Evolutionary conservation across 2,888 invertebrate species (phyloP).

Genomic region (Argyresthia albistria): DNA sequence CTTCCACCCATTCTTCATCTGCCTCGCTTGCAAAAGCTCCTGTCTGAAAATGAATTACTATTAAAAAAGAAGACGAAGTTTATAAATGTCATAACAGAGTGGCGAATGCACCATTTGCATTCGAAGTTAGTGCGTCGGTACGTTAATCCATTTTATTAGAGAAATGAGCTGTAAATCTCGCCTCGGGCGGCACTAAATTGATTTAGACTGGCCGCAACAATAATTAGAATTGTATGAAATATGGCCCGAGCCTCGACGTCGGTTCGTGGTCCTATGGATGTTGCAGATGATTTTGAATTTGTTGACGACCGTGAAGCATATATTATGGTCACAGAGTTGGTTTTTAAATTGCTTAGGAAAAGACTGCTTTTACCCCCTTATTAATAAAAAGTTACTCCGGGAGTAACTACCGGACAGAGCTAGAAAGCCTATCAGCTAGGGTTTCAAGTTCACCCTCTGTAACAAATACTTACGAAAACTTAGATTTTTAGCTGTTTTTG

Average conservation of each 20-base stretch:
- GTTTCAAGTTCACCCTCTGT: no score
- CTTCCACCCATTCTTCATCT: background rate
- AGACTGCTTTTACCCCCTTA: no score
- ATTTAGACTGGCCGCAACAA: constrained; percentile 49
- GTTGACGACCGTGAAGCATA: background rate
- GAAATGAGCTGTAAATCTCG: constrained; percentile 42
- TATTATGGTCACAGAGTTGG: background rate
- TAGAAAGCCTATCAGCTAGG: no score
- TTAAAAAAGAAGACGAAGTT: constrained; percentile 22
- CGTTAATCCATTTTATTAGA: constrained; percentile 47
- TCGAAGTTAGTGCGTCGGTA: constrained; percentile 42
- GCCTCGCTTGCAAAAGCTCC: background rate
- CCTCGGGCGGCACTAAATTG: constrained; percentile 34
- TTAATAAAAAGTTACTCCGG: no score
- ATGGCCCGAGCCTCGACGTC: constrained; percentile 13
- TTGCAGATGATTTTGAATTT: no score
- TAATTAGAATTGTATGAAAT: constrained; percentile 49
- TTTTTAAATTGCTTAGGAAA: no score
- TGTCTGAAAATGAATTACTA: constrained; percentile 17
- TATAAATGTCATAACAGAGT: constrained; percentile 41
- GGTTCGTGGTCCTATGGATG: no score
- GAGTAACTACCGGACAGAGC: no score
- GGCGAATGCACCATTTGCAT: constrained; percentile 44
- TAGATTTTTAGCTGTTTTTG: no score
- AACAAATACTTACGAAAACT: no score